Percentiles rank a stretch among this genome's conserved stretches.
Conservation (phyloP, 2,797 vertebrate genomes). For the Centroberyx gerrardi region DNA sequence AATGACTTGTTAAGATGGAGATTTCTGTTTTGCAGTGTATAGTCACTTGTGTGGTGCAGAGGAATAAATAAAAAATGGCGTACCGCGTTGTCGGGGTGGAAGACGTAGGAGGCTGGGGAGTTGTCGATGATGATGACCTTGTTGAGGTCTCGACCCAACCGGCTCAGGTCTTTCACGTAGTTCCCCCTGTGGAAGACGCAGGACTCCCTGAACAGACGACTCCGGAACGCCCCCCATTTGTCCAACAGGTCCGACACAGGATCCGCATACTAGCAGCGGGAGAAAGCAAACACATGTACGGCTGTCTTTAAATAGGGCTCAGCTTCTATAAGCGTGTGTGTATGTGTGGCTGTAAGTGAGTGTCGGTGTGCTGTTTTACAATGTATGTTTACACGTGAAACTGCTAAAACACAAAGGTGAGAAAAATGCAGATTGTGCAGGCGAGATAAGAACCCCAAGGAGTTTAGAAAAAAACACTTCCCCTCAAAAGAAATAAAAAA, state of each 20-base stretch:
- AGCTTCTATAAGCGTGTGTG: conserved; percentile 7
- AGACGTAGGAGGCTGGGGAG: conserved; percentile 96
- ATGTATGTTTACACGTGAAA: too few species aligned
- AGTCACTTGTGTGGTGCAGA: background rate
- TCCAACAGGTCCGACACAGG: conserved; percentile 97
- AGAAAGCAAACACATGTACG: conserved; percentile 8
- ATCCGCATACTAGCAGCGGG: conserved; percentile 90
- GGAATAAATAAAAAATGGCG: conserved; percentile 47
- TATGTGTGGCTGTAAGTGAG: background rate
- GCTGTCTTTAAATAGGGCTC: background rate
- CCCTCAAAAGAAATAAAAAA: too few species aligned
- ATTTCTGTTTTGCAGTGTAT: too few species aligned
- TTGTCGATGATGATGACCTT: conserved; percentile 98
- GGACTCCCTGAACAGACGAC: conserved; percentile 96
- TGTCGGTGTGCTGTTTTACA: background rate
- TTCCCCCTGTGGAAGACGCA: conserved; percentile 98
- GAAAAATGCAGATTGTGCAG: too few species aligned
- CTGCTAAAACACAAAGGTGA: too few species aligned
- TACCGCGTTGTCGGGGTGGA: conserved; percentile 98
- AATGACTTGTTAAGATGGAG: too few species aligned
- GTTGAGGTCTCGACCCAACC: conserved; percentile 94
- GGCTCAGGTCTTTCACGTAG: conserved; percentile 98
- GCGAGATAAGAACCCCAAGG: too few species aligned
- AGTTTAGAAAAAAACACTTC: too few species aligned
- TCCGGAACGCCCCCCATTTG: conserved; percentile 94